These are phyloP conservation scores for Montifringilla adamsi DNA, from an alignment of 2,113 vertebrate genomes.

Conservation along the genomic window DNA sequence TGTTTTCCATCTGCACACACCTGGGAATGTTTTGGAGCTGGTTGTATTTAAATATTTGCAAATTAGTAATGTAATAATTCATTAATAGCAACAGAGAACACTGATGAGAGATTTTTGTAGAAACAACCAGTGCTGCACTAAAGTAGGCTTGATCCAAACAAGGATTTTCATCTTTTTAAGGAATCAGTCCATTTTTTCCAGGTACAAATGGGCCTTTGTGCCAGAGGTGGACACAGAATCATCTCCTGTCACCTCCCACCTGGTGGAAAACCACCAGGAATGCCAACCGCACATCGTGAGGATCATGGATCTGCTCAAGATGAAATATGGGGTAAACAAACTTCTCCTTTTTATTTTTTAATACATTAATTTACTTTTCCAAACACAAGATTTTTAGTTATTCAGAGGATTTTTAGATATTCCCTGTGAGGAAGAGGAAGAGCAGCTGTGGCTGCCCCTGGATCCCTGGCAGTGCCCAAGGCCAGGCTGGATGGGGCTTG, in stretches of 20 bases:
- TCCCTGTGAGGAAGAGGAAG: neutral
- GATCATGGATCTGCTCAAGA: constrained; percentile 83
- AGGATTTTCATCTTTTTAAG: neutral
- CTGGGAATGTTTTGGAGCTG: neutral
- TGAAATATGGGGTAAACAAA: constrained; percentile 81
- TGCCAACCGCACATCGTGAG: constrained; percentile 84
- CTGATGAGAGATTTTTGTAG: neutral
- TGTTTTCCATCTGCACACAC: neutral
- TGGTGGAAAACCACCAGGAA: constrained; percentile 85
- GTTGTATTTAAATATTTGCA: neutral
- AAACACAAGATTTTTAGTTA: neutral
- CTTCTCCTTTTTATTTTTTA: neutral
- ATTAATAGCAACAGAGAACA: neutral
- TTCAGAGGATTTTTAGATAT: neutral
- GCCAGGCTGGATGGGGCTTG: neutral
- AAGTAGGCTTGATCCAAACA: neutral
- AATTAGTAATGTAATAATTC: neutral
- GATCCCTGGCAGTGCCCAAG: neutral
- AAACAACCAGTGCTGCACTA: neutral
- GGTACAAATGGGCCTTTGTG: constrained; percentile 97
- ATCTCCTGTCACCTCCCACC: constrained; percentile 70
- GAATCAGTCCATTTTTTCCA: constrained; percentile 44
- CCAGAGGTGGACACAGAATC: constrained; percentile 90
- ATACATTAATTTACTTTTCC: neutral
- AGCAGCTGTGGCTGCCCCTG: neutral